Evolutionary conservation across 2,888 invertebrate genomes (phyloP).

Genomic region (Gymnocheta viridis): DNA sequence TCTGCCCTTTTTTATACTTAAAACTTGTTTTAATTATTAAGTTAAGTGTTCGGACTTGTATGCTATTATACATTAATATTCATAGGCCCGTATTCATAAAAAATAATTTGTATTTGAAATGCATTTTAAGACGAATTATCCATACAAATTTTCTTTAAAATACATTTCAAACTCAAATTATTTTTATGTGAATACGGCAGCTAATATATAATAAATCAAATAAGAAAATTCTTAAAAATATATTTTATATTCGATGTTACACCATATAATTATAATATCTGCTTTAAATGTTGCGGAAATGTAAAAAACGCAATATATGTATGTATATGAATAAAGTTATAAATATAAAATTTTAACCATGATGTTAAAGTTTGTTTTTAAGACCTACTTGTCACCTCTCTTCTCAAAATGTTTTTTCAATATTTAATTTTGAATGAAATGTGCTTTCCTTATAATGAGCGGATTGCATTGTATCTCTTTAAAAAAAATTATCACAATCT

Average conservation of each 20-base stretch:
- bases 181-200: neutral
- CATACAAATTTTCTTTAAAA: too few relatives aligned
- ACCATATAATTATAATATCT: slow-evolving; percentile 17
- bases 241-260: slow-evolving; percentile 51
- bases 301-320: neutral
- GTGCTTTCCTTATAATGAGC: too few relatives aligned
- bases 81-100: too few relatives aligned
- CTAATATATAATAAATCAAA: neutral
- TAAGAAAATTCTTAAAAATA: slow-evolving; percentile 7
- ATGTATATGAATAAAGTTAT: slow-evolving; percentile 32
- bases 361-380: too few relatives aligned
- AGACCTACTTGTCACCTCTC: too few relatives aligned
- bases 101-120: too few relatives aligned
- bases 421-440: too few relatives aligned
- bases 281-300: slow-evolving; percentile 42
- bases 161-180: too few relatives aligned
- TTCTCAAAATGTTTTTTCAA: too few relatives aligned
- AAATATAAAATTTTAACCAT: neutral
- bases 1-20: slow-evolving; percentile 36
- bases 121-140: too few relatives aligned
- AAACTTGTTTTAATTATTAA: slow-evolving; percentile 38
- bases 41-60: slow-evolving; percentile 29
- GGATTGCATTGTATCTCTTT: too few relatives aligned
- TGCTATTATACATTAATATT: slow-evolving; percentile 3
- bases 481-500: too few relatives aligned